These are phyloP conservation scores for Terebella lapidaria DNA, from an alignment of 2,888 invertebrate species.

Conservation along the genomic window DNA sequence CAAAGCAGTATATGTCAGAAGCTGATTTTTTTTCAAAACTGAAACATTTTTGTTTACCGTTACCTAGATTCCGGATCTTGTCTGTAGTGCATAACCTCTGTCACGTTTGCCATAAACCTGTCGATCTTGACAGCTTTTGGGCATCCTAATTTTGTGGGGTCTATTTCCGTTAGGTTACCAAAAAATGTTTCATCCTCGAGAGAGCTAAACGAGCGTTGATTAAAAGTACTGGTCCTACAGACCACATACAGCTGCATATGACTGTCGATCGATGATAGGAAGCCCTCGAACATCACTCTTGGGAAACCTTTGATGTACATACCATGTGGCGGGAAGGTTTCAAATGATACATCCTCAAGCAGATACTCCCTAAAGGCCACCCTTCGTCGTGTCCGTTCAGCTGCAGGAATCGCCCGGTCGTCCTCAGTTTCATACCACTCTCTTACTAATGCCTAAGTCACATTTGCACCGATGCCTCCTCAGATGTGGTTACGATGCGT, in stretches of 20 bases:
- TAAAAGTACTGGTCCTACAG: neutral
- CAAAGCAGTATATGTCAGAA: too few species aligned
- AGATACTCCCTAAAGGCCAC: slow-evolving; percentile 5
- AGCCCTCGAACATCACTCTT: slow-evolving; percentile 1
- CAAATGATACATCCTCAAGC: slow-evolving; percentile 3
- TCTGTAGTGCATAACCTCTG: too few species aligned
- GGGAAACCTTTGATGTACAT: slow-evolving; percentile 12
- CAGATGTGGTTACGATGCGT: too few species aligned
- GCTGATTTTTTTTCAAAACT: too few species aligned
- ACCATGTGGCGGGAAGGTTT: slow-evolving; percentile 16
- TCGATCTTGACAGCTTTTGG: too few species aligned
- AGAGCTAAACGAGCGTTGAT: slow-evolving; percentile 1
- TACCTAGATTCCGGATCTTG: too few species aligned
- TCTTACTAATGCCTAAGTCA: too few species aligned
- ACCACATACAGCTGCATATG: neutral
- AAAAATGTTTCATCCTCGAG: slow-evolving; percentile 2
- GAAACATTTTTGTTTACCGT: too few species aligned
- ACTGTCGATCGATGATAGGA: neutral
- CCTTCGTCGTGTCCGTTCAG: slow-evolving; percentile 4
- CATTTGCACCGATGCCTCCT: too few species aligned
- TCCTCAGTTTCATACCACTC: slow-evolving; percentile 20
- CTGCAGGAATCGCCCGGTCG: slow-evolving; percentile 14
- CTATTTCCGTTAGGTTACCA: neutral
- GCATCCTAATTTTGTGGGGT: too few species aligned
- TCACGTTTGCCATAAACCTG: too few species aligned